Percentiles rank a stretch among this genome's conserved stretches.
Evolutionary conservation across 2,113 vertebrate genomes (phyloP).

Genomic region (Amphilophus citrinellus): DNA sequence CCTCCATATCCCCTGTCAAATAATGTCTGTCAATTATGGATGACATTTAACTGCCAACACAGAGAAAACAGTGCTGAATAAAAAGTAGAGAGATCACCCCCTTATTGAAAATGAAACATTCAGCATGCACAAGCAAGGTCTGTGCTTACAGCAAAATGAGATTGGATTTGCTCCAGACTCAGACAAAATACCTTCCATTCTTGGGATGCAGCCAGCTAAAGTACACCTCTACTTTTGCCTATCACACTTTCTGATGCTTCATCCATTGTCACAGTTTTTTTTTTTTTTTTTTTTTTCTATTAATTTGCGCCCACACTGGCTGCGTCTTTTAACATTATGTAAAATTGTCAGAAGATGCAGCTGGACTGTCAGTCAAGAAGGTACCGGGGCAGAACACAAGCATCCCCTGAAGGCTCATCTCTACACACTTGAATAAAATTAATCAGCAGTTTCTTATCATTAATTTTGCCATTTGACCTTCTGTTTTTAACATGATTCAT

Average conservation of each 20-base stretch:
- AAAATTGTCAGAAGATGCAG: neutral
- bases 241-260: neutral
- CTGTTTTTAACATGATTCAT: slow-evolving; percentile 24
- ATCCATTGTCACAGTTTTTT: neutral
- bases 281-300: neutral
- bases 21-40: neutral
- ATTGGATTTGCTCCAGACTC: slow-evolving; percentile 3
- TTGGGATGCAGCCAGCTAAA: neutral
- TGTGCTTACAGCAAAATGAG: neutral
- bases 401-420: slow-evolving; percentile 27
- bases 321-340: neutral
- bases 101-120: neutral
- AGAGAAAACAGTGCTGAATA: neutral
- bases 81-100: neutral
- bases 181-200: neutral
- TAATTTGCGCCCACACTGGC: neutral
- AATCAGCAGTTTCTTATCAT: slow-evolving; percentile 43
- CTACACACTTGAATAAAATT: slow-evolving; percentile 30
- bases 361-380: slow-evolving; percentile 42
- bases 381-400: slow-evolving; percentile 37
- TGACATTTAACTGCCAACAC: neutral
- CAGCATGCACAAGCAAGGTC: neutral
- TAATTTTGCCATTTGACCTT: slow-evolving; percentile 73
- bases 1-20: neutral
- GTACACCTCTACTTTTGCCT: neutral